phyloP scores from a whole-genome alignment of 2,888 invertebrate species.

The Notodonta dromedarius region DNA sequence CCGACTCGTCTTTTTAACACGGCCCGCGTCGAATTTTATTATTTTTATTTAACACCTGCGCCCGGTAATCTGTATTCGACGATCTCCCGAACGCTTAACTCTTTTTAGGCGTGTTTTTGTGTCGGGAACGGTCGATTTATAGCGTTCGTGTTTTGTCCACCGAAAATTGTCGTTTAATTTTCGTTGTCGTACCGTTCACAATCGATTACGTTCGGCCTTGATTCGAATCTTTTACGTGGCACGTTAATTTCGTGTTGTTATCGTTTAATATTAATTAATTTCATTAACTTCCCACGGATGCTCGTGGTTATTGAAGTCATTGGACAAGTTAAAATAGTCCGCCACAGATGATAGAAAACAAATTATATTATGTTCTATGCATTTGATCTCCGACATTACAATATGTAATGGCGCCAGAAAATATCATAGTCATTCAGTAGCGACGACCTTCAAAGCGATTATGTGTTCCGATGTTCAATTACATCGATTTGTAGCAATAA shows the following conservation, averaged over 20 bases:
- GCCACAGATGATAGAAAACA: not conserved
- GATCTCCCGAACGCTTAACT: constrained; percentile 83
- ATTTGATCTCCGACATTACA: not conserved
- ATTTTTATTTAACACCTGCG: constrained; percentile 85
- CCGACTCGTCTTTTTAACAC: constrained; percentile 73
- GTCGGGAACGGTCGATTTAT: constrained; percentile 73
- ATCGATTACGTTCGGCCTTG: constrained; percentile 74
- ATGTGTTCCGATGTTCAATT: constrained; percentile 37
- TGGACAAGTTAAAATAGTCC: not conserved
- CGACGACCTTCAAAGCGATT: constrained; percentile 25
- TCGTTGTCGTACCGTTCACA: constrained; percentile 68
- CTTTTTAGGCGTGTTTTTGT: constrained; percentile 76
- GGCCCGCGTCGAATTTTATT: constrained; percentile 77
- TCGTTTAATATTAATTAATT: constrained; percentile 9
- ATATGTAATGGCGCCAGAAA: constrained; percentile 11
- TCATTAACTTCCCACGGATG: not conserved
- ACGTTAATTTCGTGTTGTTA: constrained; percentile 3
- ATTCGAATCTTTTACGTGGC: constrained; percentile 49
- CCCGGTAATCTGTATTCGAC: constrained; percentile 81
- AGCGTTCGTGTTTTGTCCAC: constrained; percentile 69
- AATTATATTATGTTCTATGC: not conserved
- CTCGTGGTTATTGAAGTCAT: not conserved
- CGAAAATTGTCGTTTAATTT: constrained; percentile 81
- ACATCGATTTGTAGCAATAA: constrained; percentile 52
- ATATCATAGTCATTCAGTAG: constrained; percentile 20